These are phyloP conservation scores for Bufotes viridis DNA, from an alignment of 2,797 vertebrate species.

Conservation along the genomic window DNA sequence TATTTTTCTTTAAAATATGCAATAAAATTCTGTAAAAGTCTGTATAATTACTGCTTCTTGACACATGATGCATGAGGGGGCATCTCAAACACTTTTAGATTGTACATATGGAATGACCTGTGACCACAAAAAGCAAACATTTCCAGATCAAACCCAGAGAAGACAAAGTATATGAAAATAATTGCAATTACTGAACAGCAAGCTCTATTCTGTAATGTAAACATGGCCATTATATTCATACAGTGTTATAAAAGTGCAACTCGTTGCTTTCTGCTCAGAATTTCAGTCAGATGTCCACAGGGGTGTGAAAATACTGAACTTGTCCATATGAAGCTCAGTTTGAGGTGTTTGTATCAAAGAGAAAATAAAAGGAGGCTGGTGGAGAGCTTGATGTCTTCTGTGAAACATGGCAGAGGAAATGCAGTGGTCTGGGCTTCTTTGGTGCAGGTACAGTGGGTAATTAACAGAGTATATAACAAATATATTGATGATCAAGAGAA, in stretches of 20 bases:
- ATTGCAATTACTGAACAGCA: not conserved
- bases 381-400: no score
- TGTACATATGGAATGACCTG: not conserved
- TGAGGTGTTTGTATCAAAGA: no score
- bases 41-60: not conserved
- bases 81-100: not conserved
- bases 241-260: not conserved
- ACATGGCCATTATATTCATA: not conserved
- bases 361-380: no score
- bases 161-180: not conserved
- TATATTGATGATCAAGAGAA: no score
- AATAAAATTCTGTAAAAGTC: constrained; percentile 2
- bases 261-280: not conserved
- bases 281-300: not conserved
- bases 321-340: no score
- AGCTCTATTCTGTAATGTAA: not conserved
- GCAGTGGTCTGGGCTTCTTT: no score
- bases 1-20: constrained; percentile 1
- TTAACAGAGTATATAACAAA: no score
- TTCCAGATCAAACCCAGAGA: not conserved
- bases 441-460: no score
- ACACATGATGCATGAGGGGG: not conserved
- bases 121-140: constrained; percentile 7
- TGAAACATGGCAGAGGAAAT: no score
- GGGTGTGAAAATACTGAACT: no score